Percentiles rank a stretch among this genome's conserved stretches.
These are phyloP conservation scores for Amiota mariae DNA, from an alignment of 2,888 invertebrate species.

Conservation along the genomic window DNA sequence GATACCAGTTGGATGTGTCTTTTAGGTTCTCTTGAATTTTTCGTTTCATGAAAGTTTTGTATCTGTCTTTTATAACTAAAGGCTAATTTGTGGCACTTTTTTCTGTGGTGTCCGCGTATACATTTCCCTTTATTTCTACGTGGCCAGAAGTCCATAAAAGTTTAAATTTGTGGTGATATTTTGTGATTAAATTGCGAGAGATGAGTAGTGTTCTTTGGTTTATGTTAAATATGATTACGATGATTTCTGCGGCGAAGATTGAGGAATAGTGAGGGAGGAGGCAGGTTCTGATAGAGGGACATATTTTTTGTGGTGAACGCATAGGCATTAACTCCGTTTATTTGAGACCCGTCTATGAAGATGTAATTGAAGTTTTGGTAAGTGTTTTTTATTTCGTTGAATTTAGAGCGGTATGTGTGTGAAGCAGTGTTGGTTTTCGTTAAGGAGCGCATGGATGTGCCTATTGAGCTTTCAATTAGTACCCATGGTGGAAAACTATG, in stretches of 20 bases:
- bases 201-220: conserved; percentile 23
- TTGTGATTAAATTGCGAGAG: conserved; percentile 14
- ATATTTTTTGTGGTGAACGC: background rate
- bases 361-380: conserved; percentile 5
- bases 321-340: background rate
- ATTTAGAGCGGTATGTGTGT: too few species aligned
- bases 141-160: conserved; percentile 13
- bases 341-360: conserved; percentile 27
- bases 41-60: too few species aligned
- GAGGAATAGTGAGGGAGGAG: too few species aligned
- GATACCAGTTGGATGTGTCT: background rate
- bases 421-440: too few species aligned
- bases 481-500: background rate
- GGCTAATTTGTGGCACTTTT: too few species aligned
- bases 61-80: too few species aligned
- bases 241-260: too few species aligned
- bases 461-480: too few species aligned
- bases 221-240: conserved; percentile 30
- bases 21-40: too few species aligned
- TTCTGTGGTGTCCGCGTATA: too few species aligned
- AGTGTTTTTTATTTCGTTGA: conserved; percentile 14
- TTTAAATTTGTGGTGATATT: conserved; percentile 22
- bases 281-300: conserved; percentile 10
- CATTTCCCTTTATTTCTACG: too few species aligned
- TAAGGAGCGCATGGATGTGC: background rate